Evolutionary conservation across 2,113 vertebrate genomes (phyloP), one percentile per base, ranked within the genome.

Genomic region (Myotis yumanensis): DNA sequence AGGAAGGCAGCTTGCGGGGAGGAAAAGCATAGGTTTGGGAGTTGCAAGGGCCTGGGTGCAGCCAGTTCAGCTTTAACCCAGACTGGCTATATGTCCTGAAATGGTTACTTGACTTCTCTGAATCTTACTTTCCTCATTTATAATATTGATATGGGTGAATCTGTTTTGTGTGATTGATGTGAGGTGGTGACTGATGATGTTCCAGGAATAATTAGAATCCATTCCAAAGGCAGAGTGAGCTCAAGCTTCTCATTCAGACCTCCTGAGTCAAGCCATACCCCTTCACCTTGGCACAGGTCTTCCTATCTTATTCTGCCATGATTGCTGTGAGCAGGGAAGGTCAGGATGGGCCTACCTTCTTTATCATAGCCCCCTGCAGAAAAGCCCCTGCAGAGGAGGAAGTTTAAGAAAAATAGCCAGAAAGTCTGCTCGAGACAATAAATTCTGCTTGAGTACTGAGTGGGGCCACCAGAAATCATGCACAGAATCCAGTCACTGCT

Each of bases 241-340:
- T 64, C 17, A 25, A 48, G 16, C 46, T 76, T 54, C 51, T 83
- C 25, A 43, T 83, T 80, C n/a, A 84, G 57, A 87, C 14, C 23
- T 93, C 64, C 66, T 76, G 75, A 91, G 57, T 87, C 51, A 57
- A 90, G 32, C 11, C 23, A 7, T 16, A 94, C 93, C 86, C n/a
- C 71, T 81, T 96, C 84, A 83, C 20, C 15, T 99, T 97, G 99
- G 99, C 52, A 99, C 96, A 99, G 98, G 92, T 99, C 98, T 95
- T 99, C 99, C 88, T 99, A 98, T 94, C 99, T 99, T 99, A 99
- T 99, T 99, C 99, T 98, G 98, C 99, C 99, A 1, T 99, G 99
- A 98, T 99, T 99, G 94, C 99, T 99, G 77, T 99, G 98, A 93
- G 98, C 98, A 79, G 99, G 99, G 96, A 99, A 99, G 43, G 98